Conservation (phyloP, 2,113 vertebrate species). For the Albula goreensis region DNA sequence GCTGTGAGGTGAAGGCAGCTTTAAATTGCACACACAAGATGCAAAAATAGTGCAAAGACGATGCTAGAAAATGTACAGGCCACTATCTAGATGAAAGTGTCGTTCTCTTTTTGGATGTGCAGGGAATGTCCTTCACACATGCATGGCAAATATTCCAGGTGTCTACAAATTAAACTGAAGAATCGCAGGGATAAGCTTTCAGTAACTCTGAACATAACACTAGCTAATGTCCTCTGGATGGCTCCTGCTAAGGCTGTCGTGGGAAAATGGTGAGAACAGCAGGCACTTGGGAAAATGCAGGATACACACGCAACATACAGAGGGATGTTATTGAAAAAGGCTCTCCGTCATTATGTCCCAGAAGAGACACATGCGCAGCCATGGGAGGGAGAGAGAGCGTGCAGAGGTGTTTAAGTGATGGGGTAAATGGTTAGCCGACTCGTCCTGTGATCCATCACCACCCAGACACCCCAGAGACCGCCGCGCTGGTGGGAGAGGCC, state of each 20-base stretch:
- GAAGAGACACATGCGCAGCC: constrained; percentile 18
- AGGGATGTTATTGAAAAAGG: background rate
- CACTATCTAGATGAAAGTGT: background rate
- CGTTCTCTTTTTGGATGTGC: background rate
- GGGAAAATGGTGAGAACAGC: background rate
- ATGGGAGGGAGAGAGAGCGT: background rate
- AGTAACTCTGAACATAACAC: background rate
- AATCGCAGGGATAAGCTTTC: too few relatives aligned
- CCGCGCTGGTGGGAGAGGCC: constrained; percentile 19
- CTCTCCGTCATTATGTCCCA: background rate
- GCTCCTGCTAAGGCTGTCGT: background rate
- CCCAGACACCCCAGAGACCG: background rate
- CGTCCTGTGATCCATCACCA: constrained; percentile 49
- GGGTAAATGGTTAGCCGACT: constrained; percentile 61
- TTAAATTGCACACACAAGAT: background rate
- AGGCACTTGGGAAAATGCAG: background rate
- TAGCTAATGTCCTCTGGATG: background rate
- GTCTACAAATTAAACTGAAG: background rate
- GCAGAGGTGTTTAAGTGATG: constrained; percentile 33
- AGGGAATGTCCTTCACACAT: background rate
- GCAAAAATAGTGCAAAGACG: background rate
- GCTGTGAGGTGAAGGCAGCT: background rate
- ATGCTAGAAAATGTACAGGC: background rate
- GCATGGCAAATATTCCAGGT: background rate
- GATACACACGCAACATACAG: background rate